A percentile compares a stretch with the other conserved stretches of the same genome.
Conservation (phyloP, 2,113 vertebrate genomes). For the Sapayoa aenigma region DNA sequence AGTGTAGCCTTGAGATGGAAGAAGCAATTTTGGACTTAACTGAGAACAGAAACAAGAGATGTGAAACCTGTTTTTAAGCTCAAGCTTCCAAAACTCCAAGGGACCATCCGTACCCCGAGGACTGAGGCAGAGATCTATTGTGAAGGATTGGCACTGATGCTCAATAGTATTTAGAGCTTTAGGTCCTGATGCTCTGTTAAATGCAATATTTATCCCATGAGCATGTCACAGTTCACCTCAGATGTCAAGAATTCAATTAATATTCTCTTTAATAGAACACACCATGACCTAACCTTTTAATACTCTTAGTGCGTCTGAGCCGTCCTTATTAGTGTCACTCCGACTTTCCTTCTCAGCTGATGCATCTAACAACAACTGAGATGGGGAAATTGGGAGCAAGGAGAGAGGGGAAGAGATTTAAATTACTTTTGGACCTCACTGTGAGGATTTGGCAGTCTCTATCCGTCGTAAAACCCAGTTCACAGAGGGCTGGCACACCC, state of each 20-base stretch:
- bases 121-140: not conserved
- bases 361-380: constrained; percentile 12
- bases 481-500: not conserved
- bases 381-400: constrained; percentile 10
- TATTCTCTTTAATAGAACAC: constrained; percentile 50
- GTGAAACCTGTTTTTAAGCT: not conserved
- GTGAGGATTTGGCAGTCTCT: constrained; percentile 40
- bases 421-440: constrained; percentile 38
- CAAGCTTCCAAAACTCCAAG: constrained; percentile 28
- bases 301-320: constrained; percentile 33
- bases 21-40: not conserved
- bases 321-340: constrained; percentile 33
- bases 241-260: constrained; percentile 61
- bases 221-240: constrained; percentile 47
- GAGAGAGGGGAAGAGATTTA: not conserved
- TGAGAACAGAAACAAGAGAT: constrained; percentile 11
- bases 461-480: constrained; percentile 1
- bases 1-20: not conserved
- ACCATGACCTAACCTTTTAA: constrained; percentile 48
- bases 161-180: constrained; percentile 22
- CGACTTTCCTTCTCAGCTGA: constrained; percentile 38
- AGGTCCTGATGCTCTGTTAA: constrained; percentile 41
- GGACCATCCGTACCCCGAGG: not conserved
- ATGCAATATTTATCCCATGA: constrained; percentile 53
- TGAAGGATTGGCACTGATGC: not conserved